Conservation (phyloP, 2,797 vertebrate species). For the Alfaro cultratus region DNA sequence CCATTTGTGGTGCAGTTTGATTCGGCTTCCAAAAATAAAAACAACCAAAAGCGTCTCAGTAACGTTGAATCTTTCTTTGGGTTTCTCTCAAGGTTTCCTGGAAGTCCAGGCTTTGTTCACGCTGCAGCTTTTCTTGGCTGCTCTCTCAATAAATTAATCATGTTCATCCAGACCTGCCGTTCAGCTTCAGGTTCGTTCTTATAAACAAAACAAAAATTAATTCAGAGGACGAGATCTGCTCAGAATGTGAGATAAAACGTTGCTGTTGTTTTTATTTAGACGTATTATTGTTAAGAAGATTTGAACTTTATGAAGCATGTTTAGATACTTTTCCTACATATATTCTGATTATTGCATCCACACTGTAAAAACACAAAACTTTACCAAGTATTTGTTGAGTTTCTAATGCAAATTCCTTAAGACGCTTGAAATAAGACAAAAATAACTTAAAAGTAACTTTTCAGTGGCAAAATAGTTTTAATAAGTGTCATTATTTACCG, state of each 20-base stretch:
- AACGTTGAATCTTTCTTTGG: conserved; percentile 35
- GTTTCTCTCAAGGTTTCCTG: conserved; percentile 3
- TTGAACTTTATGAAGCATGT: too few relatives aligned
- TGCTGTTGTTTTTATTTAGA: conserved; percentile 1
- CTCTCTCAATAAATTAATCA: conserved; percentile 39
- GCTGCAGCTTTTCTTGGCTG: conserved; percentile 39
- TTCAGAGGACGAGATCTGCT: neutral
- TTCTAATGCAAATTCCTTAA: too few relatives aligned
- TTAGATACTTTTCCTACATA: too few relatives aligned
- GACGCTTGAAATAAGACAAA: too few relatives aligned
- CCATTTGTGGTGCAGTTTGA: conserved; percentile 35
- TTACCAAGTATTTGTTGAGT: too few relatives aligned
- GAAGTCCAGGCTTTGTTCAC: conserved; percentile 28
- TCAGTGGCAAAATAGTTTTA: too few relatives aligned
- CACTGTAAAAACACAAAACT: too few relatives aligned
- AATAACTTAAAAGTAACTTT: too few relatives aligned
- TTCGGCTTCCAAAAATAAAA: conserved; percentile 14
- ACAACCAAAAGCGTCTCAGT: conserved; percentile 16
- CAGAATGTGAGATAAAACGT: neutral
- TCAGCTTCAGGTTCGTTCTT: conserved; percentile 4
- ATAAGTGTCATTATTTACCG: too few relatives aligned
- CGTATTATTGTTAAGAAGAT: too few relatives aligned
- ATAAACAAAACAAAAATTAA: conserved; percentile 7
- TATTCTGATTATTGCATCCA: too few relatives aligned
- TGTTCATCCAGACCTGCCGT: conserved; percentile 22